phyloP scores from a whole-genome alignment of 1,140 invertebrate genomes.

The Antheraea mylitta region DNA sequence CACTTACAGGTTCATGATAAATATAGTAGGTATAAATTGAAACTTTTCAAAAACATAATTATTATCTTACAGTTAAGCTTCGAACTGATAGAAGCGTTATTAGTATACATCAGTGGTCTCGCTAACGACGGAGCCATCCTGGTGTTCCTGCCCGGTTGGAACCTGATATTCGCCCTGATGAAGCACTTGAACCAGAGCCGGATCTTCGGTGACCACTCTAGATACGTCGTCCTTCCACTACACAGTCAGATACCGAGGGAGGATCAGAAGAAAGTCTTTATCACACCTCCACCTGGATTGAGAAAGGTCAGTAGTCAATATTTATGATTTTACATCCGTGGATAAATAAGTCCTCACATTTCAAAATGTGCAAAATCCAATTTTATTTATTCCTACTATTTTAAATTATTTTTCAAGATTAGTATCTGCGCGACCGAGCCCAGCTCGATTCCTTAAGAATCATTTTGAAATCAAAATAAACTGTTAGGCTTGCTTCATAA shows the following conservation, averaged over 20 bases:
- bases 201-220: conserved; percentile 82
- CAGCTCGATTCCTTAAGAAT: too few relatives aligned
- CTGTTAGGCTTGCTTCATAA: too few relatives aligned
- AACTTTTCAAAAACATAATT: background rate
- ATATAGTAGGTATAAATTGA: too few relatives aligned
- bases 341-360: too few relatives aligned
- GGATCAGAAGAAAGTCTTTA: conserved; percentile 93
- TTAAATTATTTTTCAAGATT: too few relatives aligned
- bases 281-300: conserved; percentile 82
- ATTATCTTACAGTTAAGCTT: conserved; percentile 86
- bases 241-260: conserved; percentile 95
- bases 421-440: too few relatives aligned
- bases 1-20: too few relatives aligned
- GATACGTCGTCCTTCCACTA: conserved; percentile 89
- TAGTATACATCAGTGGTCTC: conserved; percentile 87
- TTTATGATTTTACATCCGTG: too few relatives aligned
- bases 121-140: conserved; percentile 91
- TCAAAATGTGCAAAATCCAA: too few relatives aligned
- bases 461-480: too few relatives aligned
- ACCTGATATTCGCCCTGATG: conserved; percentile 95
- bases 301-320: conserved; percentile 46
- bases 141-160: conserved; percentile 97
- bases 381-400: too few relatives aligned
- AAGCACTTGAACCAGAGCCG: conserved; percentile 89
- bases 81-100: conserved; percentile 92